phyloP scores from a whole-genome alignment of 2,113 vertebrate species.

The Mirounga angustirostris region DNA sequence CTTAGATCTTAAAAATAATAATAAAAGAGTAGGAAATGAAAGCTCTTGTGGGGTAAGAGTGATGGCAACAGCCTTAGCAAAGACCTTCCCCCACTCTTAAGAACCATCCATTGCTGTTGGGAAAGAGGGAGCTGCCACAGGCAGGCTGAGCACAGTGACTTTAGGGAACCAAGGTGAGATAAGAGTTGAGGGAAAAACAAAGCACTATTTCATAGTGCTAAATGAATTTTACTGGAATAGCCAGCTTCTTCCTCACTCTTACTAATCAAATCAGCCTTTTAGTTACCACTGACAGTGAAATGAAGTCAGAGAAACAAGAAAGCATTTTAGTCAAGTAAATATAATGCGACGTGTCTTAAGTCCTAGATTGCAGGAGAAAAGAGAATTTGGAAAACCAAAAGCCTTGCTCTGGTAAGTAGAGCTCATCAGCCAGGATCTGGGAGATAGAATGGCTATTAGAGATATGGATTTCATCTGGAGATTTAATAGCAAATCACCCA shows the following conservation, averaged over 20 bases:
- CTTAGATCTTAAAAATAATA: slow-evolving; percentile 69
- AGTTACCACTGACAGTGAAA: background rate
- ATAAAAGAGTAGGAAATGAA: slow-evolving; percentile 62
- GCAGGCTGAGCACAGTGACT: background rate
- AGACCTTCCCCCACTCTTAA: background rate
- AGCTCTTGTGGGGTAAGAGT: background rate
- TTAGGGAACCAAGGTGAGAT: background rate
- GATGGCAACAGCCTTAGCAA: background rate
- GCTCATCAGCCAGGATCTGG: background rate
- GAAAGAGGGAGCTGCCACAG: background rate
- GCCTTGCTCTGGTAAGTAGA: background rate
- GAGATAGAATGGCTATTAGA: background rate
- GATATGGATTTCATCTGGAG: background rate
- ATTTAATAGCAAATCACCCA: background rate
- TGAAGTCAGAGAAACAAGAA: slow-evolving; percentile 40
- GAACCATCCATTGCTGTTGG: background rate
- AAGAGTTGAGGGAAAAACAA: background rate
- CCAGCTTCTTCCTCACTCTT: background rate
- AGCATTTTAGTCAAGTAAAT: background rate
- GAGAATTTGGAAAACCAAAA: background rate
- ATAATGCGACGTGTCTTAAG: background rate
- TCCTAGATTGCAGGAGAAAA: background rate
- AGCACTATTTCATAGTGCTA: background rate
- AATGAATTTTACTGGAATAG: background rate
- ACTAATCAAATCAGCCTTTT: background rate